phyloP scores from a whole-genome alignment of 2,797 vertebrate genomes.

The Sebastes itinus region DNA sequence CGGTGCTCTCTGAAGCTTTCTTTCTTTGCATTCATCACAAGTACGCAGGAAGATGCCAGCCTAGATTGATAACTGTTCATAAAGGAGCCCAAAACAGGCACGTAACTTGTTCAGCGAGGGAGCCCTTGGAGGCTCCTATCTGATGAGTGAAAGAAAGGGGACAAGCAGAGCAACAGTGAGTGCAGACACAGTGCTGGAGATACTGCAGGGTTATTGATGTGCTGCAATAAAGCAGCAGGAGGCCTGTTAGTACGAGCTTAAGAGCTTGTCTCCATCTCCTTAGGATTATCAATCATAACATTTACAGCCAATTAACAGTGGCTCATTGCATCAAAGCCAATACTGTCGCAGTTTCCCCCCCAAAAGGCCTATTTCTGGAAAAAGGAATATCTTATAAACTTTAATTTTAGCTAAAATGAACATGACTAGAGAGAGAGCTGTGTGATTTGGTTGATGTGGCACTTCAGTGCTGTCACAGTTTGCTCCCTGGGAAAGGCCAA shows the following conservation, averaged over 20 bases:
- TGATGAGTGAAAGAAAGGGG: slow-evolving; percentile 55
- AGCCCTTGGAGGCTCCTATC: slow-evolving; percentile 41
- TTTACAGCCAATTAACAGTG: slow-evolving; percentile 50
- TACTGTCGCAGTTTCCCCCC: not conserved
- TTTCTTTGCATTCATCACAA: slow-evolving; percentile 39
- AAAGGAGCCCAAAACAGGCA: slow-evolving; percentile 30
- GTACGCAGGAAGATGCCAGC: not conserved
- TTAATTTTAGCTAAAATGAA: not conserved
- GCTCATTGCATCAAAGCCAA: slow-evolving; percentile 8
- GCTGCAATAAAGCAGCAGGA: slow-evolving; percentile 58
- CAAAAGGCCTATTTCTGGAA: not conserved
- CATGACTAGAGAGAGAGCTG: slow-evolving; percentile 4
- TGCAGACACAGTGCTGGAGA: slow-evolving; percentile 43
- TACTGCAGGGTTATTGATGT: slow-evolving; percentile 62
- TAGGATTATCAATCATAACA: slow-evolving; percentile 49
- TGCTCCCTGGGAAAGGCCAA: not conserved
- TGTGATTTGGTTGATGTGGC: slow-evolving; percentile 1
- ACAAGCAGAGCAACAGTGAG: slow-evolving; percentile 41
- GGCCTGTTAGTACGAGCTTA: slow-evolving; percentile 50
- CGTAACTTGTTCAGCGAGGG: slow-evolving; percentile 5
- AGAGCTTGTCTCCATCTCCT: slow-evolving; percentile 46
- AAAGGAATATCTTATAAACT: not conserved
- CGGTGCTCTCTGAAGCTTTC: slow-evolving; percentile 21
- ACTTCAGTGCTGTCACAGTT: slow-evolving; percentile 3
- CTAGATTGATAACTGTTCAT: slow-evolving; percentile 52